Conservation (phyloP, 2,888 invertebrate genomes). For the Sarcophaga subvicina region DNA sequence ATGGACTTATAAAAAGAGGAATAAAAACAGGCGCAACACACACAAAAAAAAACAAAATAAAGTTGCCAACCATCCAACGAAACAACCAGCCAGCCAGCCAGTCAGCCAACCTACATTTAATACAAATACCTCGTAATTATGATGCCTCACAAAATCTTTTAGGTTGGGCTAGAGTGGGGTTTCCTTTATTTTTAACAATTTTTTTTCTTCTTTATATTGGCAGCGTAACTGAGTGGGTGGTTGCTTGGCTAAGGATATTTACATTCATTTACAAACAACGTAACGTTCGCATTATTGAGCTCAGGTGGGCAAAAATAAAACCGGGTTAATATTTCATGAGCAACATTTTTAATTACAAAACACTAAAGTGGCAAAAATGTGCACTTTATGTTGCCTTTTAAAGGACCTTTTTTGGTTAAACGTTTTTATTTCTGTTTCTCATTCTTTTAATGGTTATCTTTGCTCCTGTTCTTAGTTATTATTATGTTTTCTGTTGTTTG, state of each 20-base stretch:
- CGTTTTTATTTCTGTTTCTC: conserved; percentile 47
- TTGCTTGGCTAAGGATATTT: not conserved
- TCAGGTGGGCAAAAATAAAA: conserved; percentile 65
- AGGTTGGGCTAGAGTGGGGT: conserved; percentile 17
- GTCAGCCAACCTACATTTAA: conserved; percentile 61
- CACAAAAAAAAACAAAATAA: not conserved
- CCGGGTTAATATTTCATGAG: conserved; percentile 76
- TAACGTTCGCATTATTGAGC: conserved; percentile 56
- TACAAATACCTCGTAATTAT: conserved; percentile 38
- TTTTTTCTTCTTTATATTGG: not conserved
- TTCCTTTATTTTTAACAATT: not conserved
- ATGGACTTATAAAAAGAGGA: not conserved
- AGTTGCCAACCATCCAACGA: conserved; percentile 4
- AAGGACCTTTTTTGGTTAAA: conserved; percentile 70
- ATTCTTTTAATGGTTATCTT: not conserved
- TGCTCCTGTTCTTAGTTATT: conserved; percentile 25
- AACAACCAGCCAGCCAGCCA: conserved; percentile 23
- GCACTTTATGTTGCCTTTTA: conserved; percentile 69
- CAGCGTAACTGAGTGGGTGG: not conserved
- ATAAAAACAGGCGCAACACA: conserved; percentile 40
- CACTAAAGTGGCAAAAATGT: conserved; percentile 79
- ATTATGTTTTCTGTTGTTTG: not conserved
- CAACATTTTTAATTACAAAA: conserved; percentile 81
- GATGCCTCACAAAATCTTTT: conserved; percentile 53
- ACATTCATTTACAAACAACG: conserved; percentile 21